These are phyloP conservation scores for Ellobius talpinus DNA, from an alignment of 2,113 vertebrate species.

Conservation along the genomic window DNA sequence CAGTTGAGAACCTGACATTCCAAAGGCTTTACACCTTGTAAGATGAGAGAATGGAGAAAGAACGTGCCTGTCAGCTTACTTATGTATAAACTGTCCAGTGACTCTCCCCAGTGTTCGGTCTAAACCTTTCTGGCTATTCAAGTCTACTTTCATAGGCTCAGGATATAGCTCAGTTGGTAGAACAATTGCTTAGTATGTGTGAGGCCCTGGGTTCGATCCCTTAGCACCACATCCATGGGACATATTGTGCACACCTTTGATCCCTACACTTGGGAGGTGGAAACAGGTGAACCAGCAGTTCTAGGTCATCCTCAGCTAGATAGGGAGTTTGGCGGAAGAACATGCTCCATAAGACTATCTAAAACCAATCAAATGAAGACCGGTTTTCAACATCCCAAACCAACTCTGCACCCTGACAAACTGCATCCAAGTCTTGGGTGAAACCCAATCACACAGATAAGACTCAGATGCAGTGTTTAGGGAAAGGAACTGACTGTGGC, in stretches of 20 bases:
- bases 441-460: too few species aligned
- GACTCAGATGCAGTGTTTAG: too few species aligned
- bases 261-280: background rate
- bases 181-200: background rate
- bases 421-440: too few species aligned
- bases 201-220: background rate
- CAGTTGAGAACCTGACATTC: constrained; percentile 69
- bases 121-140: constrained; percentile 24
- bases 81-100: constrained; percentile 1
- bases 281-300: too few species aligned
- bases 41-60: constrained; percentile 56
- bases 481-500: too few species aligned
- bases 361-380: background rate
- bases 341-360: background rate
- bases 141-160: background rate
- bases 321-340: background rate
- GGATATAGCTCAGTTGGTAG: background rate
- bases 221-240: background rate
- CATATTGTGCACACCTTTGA: background rate
- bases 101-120: background rate
- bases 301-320: background rate
- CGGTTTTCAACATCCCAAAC: background rate
- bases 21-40: constrained; percentile 55
- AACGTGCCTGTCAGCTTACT: background rate
- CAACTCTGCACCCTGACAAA: background rate